These are phyloP conservation scores for Ichneumon xanthorius DNA, from an alignment of 2,888 invertebrate species.

Conservation along the genomic window DNA sequence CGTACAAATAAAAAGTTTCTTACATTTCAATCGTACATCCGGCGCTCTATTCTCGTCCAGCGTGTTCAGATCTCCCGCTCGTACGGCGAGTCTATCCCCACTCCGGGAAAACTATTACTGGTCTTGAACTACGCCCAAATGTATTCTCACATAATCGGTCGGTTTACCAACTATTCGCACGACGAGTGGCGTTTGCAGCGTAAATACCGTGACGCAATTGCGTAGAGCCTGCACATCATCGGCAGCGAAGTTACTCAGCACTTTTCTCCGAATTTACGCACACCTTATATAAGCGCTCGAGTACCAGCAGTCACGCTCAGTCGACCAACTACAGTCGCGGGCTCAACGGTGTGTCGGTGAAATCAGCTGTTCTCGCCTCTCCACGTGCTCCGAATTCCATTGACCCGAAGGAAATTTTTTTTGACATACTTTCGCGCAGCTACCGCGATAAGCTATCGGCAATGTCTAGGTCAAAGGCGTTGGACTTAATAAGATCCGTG, in stretches of 20 bases:
- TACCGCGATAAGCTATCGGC: neutral
- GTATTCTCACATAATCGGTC: neutral
- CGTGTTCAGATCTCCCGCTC: neutral
- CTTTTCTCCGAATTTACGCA: neutral
- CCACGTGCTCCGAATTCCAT: slow-evolving; percentile 23
- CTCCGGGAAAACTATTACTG: neutral
- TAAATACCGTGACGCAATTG: slow-evolving; percentile 10
- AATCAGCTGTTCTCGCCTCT: neutral
- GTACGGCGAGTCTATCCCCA: neutral
- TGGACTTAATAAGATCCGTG: slow-evolving; percentile 83
- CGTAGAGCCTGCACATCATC: neutral
- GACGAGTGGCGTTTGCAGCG: neutral
- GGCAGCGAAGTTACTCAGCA: slow-evolving; percentile 8
- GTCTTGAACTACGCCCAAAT: neutral
- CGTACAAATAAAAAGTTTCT: slow-evolving; percentile 1
- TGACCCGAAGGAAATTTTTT: neutral
- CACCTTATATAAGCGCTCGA: neutral
- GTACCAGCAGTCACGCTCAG: neutral
- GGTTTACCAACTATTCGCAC: neutral
- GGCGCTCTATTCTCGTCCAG: neutral
- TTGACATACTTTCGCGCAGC: neutral
- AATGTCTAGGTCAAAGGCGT: slow-evolving; percentile 74
- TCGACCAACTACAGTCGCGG: neutral
- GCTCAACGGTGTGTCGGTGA: neutral
- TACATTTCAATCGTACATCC: neutral